Conservation (phyloP, 2,888 invertebrate genomes). For the Tridacna gigas region DNA sequence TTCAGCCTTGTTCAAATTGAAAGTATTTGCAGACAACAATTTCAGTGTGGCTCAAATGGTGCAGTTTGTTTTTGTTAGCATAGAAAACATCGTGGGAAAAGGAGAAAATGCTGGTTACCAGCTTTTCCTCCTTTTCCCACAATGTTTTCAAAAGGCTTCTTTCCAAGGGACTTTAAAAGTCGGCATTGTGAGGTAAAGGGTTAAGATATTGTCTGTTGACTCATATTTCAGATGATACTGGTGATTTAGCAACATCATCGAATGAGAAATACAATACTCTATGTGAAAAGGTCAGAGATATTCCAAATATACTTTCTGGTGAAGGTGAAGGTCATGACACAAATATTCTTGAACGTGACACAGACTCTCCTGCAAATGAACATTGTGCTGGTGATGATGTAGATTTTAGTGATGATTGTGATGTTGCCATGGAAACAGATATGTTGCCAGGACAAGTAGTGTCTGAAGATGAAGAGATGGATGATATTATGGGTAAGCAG, state of each 20-base stretch:
- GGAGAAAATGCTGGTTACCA: too few species aligned
- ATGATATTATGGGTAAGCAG: conserved; percentile 54
- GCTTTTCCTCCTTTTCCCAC: too few species aligned
- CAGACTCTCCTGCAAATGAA: conserved; percentile 38
- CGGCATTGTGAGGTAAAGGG: too few species aligned
- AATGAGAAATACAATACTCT: conserved; percentile 57
- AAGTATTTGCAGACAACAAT: too few species aligned
- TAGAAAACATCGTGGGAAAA: too few species aligned
- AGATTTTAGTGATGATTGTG: conserved; percentile 45
- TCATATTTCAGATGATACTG: conserved; percentile 32
- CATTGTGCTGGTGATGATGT: conserved; percentile 28
- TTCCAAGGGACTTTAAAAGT: too few species aligned
- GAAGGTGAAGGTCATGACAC: conserved; percentile 26
- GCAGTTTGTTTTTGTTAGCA: too few species aligned
- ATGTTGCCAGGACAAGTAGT: conserved; percentile 38
- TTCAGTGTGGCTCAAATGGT: too few species aligned
- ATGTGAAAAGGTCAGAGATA: conserved; percentile 63
- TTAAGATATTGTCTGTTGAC: too few species aligned
- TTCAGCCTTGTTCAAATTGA: too few species aligned
- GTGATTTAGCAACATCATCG: conserved; percentile 15
- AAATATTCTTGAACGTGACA: conserved; percentile 19
- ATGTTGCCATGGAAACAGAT: conserved; percentile 48
- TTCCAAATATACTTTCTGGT: conserved; percentile 49
- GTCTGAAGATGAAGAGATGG: conserved; percentile 51
- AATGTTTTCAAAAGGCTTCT: too few species aligned